Percentiles rank a stretch among this genome's conserved stretches.
phyloP scores from a whole-genome alignment of 2,113 vertebrate species.

The Tricholaema leucomelas region DNA sequence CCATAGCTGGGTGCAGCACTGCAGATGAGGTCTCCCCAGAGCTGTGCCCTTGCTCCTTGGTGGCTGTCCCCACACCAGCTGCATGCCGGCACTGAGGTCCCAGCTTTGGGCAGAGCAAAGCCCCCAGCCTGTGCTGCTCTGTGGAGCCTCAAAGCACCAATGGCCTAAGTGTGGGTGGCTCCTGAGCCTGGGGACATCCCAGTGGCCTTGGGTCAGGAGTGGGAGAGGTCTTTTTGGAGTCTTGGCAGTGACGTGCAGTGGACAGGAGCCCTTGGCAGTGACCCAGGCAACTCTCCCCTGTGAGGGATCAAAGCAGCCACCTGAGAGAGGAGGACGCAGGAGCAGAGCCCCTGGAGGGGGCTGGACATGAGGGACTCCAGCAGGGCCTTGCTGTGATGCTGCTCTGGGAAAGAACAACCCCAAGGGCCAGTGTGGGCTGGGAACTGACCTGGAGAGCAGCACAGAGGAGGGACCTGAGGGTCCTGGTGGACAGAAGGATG shows the following conservation, averaged over 20 bases:
- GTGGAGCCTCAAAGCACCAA: neutral
- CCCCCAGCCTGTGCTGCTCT: neutral
- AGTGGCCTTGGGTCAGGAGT: accelerated
- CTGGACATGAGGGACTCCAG: neutral
- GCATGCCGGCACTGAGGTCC: neutral
- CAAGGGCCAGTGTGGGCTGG: too few species aligned
- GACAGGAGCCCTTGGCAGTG: neutral
- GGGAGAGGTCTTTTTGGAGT: neutral
- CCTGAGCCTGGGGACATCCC: neutral
- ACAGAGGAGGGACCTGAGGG: too few species aligned
- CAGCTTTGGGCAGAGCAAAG: neutral
- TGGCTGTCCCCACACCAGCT: neutral
- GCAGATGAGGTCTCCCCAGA: too few species aligned
- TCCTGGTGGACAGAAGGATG: too few species aligned
- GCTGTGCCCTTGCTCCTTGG: accelerated
- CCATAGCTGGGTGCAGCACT: too few species aligned
- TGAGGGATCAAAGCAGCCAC: neutral
- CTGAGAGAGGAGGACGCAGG: neutral
- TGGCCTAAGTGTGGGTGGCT: accelerated
- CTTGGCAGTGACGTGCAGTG: accelerated
- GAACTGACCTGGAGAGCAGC: too few species aligned
- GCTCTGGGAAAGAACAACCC: too few species aligned
- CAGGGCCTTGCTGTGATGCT: neutral
- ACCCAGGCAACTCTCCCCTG: neutral
- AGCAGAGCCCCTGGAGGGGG: neutral